A percentile compares a stretch with the other conserved stretches of the same genome.
phyloP scores from a whole-genome alignment of 2,797 vertebrate species.

The Lophura swinhoii region DNA sequence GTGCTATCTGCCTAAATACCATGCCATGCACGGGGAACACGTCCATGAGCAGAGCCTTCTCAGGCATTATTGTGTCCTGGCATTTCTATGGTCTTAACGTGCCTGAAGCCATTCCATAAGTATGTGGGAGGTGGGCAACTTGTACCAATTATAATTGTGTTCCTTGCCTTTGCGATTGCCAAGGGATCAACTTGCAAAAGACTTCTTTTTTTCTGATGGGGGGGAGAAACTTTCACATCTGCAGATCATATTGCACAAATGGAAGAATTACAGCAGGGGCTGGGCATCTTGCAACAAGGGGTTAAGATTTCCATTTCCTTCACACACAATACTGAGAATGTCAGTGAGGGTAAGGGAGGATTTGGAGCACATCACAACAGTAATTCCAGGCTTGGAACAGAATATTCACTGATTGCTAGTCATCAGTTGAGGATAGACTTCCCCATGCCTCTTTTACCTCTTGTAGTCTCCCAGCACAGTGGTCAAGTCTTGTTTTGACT shows the following conservation, averaged over 20 bases:
- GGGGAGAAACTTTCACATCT: neutral
- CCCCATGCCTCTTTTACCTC: neutral
- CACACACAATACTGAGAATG: neutral
- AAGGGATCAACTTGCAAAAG: neutral
- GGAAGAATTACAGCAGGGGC: neutral
- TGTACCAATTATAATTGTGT: neutral
- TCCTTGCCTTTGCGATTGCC: neutral
- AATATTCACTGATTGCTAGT: neutral
- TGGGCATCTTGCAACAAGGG: neutral
- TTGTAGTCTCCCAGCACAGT: neutral
- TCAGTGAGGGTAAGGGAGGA: neutral
- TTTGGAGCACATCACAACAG: rapidly evolving
- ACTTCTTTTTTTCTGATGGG: neutral
- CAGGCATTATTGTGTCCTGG: neutral
- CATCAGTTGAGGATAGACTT: neutral
- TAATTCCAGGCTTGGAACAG: neutral
- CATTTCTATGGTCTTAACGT: neutral
- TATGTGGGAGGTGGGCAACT: neutral
- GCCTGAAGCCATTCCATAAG: neutral
- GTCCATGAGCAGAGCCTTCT: neutral
- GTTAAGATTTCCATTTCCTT: neutral
- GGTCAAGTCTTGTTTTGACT: neutral
- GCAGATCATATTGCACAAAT: neutral
- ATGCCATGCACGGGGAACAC: rapidly evolving
- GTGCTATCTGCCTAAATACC: neutral